These are phyloP conservation scores for Amorpha juglandis DNA, from an alignment of 2,888 invertebrate species.

Conservation along the genomic window DNA sequence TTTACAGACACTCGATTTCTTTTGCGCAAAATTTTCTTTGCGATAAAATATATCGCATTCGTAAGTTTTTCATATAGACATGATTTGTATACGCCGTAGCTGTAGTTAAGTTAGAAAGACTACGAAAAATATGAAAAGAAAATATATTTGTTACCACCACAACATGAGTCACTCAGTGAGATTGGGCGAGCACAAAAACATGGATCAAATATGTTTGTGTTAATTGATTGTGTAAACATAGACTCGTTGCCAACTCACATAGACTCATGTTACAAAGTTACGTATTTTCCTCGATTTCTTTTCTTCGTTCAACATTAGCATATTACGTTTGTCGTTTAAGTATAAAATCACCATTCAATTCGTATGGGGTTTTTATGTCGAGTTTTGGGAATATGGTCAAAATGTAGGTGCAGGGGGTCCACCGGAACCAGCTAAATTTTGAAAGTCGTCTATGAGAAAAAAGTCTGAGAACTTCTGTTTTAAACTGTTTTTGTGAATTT, in stretches of 20 bases:
- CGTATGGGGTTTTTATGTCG: no score
- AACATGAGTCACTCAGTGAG: slow-evolving; percentile 5
- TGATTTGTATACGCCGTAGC: slow-evolving; percentile 7
- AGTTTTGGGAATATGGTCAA: no score
- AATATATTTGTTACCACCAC: not conserved
- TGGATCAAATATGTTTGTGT: not conserved
- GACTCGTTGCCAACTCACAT: slow-evolving; percentile 9
- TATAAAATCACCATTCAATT: not conserved
- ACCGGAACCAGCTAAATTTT: no score
- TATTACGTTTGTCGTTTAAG: not conserved
- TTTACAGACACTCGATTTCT: slow-evolving; percentile 38
- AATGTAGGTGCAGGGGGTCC: no score
- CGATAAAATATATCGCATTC: slow-evolving; percentile 23
- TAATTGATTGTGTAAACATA: slow-evolving; percentile 18
- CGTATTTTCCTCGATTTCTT: not conserved
- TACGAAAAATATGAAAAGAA: not conserved
- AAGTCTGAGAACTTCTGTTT: no score
- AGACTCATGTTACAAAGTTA: not conserved
- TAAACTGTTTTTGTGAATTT: not conserved
- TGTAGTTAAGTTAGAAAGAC: not conserved
- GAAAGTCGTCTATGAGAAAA: no score
- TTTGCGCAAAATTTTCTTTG: slow-evolving; percentile 19
- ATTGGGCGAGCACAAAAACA: slow-evolving; percentile 5
- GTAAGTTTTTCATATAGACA: slow-evolving; percentile 15
- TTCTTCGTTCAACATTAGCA: not conserved